Conservation (phyloP, 2,888 invertebrate species). For the Dusona sp. region DNA sequence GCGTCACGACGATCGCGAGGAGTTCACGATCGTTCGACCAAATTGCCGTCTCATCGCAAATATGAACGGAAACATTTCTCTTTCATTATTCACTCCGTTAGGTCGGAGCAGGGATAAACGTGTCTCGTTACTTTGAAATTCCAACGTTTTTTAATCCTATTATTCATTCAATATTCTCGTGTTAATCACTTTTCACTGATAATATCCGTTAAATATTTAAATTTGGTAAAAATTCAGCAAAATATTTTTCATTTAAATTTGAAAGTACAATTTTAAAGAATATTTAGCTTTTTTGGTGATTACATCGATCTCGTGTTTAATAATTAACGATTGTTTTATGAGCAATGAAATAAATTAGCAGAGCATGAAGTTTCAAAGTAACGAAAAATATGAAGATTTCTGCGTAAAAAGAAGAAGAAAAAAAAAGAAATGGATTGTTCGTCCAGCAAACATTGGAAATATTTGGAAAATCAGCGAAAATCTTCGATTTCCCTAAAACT, state of each 20-base stretch:
- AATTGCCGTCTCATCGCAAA: constrained; percentile 17
- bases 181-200: not conserved
- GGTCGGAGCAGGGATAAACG: not conserved
- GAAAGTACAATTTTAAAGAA: not conserved
- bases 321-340: not conserved
- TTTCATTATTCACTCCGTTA: constrained; percentile 1
- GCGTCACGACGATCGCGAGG: not conserved
- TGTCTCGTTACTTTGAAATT: constrained; percentile 22
- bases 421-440: constrained; percentile 39
- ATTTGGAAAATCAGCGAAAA: constrained; percentile 50
- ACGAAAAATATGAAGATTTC: not conserved
- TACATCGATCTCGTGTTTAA: not conserved
- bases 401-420: not conserved
- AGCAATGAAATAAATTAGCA: constrained; percentile 4
- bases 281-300: not conserved
- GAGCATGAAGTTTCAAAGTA: constrained; percentile 1
- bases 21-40: constrained; percentile 21
- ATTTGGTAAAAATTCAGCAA: not conserved
- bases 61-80: not conserved
- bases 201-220: not conserved
- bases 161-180: not conserved
- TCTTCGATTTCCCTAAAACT: constrained; percentile 3
- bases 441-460: constrained; percentile 60
- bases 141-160: not conserved
- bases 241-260: not conserved